Evolutionary conservation across 2,888 invertebrate genomes (phyloP), one percentile per base, ranked within the genome.

Genomic region (Pollenia griseotomentosa): DNA sequence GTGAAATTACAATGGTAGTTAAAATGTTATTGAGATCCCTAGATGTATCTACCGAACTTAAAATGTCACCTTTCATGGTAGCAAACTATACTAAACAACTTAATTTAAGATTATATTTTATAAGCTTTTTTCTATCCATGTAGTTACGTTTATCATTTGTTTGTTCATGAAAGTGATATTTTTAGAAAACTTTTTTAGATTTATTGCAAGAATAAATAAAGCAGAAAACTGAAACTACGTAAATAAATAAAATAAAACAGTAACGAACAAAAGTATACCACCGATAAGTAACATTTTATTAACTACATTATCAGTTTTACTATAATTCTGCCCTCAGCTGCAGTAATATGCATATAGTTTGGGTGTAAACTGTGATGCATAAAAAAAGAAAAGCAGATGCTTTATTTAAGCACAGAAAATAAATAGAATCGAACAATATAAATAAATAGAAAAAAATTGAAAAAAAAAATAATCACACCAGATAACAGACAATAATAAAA

Each of bases 401-500:
- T 51, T 75, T 63, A 51, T 61, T 75, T 48, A 40, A 40, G 12
- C 14, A 11, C 14, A 75, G 40, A 42, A 75, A 63, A 63, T 61
- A 74, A 61, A 61, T 2, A 70, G 46, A 33, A 33, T 33, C 6
- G 33, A 0, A 33, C 33, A 33, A 33, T 33, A 59, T 42, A 42
- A 70, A 59, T 51, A 51, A 65, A 53, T 16, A 63, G 4, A 57
- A 71, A 59, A 11, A 73, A 33, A 6, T 5, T 19, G 19, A 19
- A 19, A 48, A 55, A 53, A 70, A 53, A 16, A 40, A 70, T 16
- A 16, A 42, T 42, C 55, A 42, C 70, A 51, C n/a, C 51, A 65
- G 63, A 75, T 65, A 75, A 63, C 75, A 65, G 53, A 40, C 40
- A 71, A 75, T 63, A 75, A 75, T 51, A 63, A 75, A 53, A 53